Percentiles rank a stretch among this genome's conserved stretches.
These are phyloP conservation scores for Sarcophaga caerulescens DNA, from an alignment of 2,888 invertebrate genomes.

Conservation along the genomic window DNA sequence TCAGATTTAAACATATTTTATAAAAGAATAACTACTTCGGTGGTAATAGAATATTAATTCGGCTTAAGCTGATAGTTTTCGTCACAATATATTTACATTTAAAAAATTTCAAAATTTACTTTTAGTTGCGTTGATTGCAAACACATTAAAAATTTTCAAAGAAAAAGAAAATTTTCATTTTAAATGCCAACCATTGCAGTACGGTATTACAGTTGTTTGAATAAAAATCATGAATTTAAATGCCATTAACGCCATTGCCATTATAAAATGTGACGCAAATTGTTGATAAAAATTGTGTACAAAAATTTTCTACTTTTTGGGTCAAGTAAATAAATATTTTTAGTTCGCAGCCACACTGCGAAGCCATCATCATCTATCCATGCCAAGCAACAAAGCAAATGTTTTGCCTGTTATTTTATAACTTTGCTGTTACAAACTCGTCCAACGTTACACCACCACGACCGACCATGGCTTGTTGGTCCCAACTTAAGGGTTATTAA, in stretches of 20 bases:
- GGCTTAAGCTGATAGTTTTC: too few relatives aligned
- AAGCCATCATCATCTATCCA: conserved; percentile 23
- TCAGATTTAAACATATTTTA: too few relatives aligned
- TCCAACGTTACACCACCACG: background rate
- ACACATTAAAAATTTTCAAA: too few relatives aligned
- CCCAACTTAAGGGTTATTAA: conserved; percentile 64
- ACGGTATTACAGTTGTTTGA: conserved; percentile 10
- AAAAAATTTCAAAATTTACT: too few relatives aligned
- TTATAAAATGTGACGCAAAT: background rate
- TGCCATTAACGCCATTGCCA: conserved; percentile 2
- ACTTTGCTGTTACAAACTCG: background rate
- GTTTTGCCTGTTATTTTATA: background rate
- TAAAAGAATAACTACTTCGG: too few relatives aligned
- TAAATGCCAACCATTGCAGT: background rate
- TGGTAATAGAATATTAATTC: too few relatives aligned
- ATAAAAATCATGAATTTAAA: conserved; percentile 19
- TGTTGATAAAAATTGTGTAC: background rate
- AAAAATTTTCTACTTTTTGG: conserved; percentile 36
- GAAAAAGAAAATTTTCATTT: background rate
- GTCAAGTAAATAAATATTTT: conserved; percentile 58
- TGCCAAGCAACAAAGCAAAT: background rate
- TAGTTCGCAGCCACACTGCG: conserved; percentile 7
- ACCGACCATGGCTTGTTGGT: background rate
- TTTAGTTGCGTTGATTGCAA: too few relatives aligned
- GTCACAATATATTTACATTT: too few relatives aligned